phyloP scores from a whole-genome alignment of 2,888 invertebrate genomes.

The Drosophila multiciliata region DNA sequence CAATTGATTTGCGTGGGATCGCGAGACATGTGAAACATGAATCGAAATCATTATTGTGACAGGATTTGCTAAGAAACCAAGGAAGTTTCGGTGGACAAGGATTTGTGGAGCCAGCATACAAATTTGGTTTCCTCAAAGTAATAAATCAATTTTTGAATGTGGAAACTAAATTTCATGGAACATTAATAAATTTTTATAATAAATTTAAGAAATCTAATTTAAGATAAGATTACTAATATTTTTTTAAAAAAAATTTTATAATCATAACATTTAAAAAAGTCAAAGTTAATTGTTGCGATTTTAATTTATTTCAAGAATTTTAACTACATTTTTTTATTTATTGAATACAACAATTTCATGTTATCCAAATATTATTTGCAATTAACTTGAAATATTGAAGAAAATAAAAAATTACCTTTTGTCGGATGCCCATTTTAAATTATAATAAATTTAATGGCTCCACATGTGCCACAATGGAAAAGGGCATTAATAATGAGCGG shows the following conservation, averaged over 20 bases:
- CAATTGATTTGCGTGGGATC: slow-evolving; percentile 64
- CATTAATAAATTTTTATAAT: background rate
- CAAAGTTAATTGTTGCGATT: background rate
- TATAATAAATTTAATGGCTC: slow-evolving; percentile 6
- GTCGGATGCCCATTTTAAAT: background rate
- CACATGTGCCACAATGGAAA: slow-evolving; percentile 28
- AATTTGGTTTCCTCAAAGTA: background rate
- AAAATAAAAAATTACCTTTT: background rate
- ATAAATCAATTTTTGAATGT: background rate
- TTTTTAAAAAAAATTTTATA: background rate
- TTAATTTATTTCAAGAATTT: background rate
- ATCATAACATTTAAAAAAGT: background rate
- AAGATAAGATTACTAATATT: background rate
- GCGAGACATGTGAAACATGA: slow-evolving; percentile 51
- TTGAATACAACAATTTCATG: background rate
- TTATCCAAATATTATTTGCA: background rate
- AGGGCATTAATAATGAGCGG: slow-evolving; percentile 64
- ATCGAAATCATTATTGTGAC: slow-evolving; percentile 70
- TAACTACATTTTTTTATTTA: too few species aligned
- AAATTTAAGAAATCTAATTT: background rate
- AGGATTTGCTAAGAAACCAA: slow-evolving; percentile 10
- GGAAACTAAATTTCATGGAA: background rate
- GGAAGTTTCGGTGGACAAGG: background rate
- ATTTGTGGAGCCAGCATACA: background rate
- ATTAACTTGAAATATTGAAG: background rate